Evolutionary conservation across 37 sponge, comb jelly and placozoan genomes (phyloP), one percentile per base, ranked within the genome.

Genomic region (Spongilla lacustris): DNA sequence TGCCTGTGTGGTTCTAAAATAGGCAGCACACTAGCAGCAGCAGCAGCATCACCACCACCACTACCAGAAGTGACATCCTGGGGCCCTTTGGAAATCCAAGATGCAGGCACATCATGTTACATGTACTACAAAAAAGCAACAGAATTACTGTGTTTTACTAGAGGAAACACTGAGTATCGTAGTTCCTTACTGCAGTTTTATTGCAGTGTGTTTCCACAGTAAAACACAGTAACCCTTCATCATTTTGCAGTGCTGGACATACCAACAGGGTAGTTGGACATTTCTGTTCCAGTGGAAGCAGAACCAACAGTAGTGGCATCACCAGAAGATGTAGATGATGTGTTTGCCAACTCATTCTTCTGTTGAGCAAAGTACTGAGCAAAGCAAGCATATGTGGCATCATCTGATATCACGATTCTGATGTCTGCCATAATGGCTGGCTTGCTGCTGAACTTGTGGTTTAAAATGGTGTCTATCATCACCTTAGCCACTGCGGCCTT

Each of bases 381-480:
- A 82, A 88, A 88, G 46, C 70, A 67, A 6, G 69, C 19, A 26
- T 83, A 81, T 8, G 90, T 90, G 17, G 81, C 76, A 17, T 79
- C 78, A 80, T 93, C 90, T 73, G 90, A 73, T 66, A 93, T 79
- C 38, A 89, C 94, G 37, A 93, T 89, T 30, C 90, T 80, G 35
- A 93, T 87, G 74, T 93, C 94, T n/a, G 37, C 66, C 26, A 93
- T 72, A 27, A 76, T 23, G 25, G 84, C 46, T 23, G 75, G 36
- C 11, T 83, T 27, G 22, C 79, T 79, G 19, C 36, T 70, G 68
- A 77, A 86, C 24, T 25, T 36, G 85, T 72, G 81, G 14, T 67
- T 21, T 23, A 84, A 24, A 21, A 88, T 85, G 76, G 85, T 69
- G 49, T 74, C 77, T 29, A 88, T 68, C n/a, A 85, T 29, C 67